phyloP scores from a whole-genome alignment of 2,888 invertebrate genomes.

The Drosophila nigritarsus region DNA sequence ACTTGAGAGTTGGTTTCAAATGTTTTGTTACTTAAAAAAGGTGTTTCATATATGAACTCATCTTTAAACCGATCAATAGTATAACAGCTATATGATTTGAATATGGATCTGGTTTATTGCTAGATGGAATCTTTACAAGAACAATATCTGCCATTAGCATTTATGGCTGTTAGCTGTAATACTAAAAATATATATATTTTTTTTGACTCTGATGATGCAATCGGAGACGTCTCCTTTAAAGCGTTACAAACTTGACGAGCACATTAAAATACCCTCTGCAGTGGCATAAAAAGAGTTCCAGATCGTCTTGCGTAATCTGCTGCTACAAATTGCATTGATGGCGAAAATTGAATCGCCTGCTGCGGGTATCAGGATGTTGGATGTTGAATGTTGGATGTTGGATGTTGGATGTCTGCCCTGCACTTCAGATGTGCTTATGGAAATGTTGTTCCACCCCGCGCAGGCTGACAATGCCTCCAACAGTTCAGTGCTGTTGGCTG shows the following conservation, averaged over 20 bases:
- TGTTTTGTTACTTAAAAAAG: not conserved
- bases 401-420: not conserved
- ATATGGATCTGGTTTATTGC: not conserved
- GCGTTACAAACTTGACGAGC: not conserved
- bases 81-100: not conserved
- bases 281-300: not conserved
- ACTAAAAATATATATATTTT: not conserved
- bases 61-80: not conserved
- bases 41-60: not conserved
- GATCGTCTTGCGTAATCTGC: constrained; percentile 31
- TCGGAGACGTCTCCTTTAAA: not conserved
- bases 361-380: not conserved
- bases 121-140: not conserved
- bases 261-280: not conserved
- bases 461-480: not conserved
- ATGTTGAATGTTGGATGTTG: not conserved
- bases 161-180: not conserved
- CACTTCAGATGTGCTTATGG: not conserved
- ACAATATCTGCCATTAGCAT: not conserved
- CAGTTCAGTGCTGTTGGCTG: not conserved
- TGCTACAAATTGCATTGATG: constrained; percentile 50
- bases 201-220: not conserved
- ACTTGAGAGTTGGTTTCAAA: not conserved
- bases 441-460: not conserved
- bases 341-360: constrained; percentile 46